Conservation (phyloP, 2,888 invertebrate genomes). For the Tiliacea citrago region DNA sequence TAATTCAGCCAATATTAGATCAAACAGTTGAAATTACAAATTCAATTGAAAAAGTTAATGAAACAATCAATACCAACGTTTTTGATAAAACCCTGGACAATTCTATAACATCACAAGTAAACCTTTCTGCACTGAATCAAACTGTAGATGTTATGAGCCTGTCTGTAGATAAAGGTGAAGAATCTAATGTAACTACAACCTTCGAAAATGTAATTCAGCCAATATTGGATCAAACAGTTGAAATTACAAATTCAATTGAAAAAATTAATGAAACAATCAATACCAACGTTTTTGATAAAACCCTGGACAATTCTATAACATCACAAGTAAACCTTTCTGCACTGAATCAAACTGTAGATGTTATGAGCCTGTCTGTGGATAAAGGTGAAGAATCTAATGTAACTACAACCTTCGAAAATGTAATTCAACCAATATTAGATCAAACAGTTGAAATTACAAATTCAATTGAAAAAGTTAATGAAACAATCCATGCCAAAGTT, state of each 20-base stretch:
- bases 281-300: not conserved
- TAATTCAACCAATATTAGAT: conserved; percentile 23
- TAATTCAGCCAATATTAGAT: conserved; percentile 22
- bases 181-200: conserved; percentile 16
- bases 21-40: conserved; percentile 33
- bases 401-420: conserved; percentile 11
- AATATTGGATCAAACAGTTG: conserved; percentile 37
- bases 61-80: conserved; percentile 9
- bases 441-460: conserved; percentile 28
- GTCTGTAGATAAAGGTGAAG: not conserved
- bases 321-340: conserved; percentile 10
- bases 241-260: conserved; percentile 21
- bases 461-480: not conserved
- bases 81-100: conserved; percentile 2
- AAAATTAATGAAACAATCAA: conserved; percentile 24
- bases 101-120: conserved; percentile 10
- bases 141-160: conserved; percentile 8
- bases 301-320: not conserved
- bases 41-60: too few relatives aligned
- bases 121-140: conserved; percentile 9
- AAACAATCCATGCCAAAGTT: conserved; percentile 8
- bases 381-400: conserved; percentile 18
- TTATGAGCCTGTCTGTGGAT: not conserved
- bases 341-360: conserved; percentile 25
- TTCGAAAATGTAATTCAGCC: conserved; percentile 14